phyloP scores from a whole-genome alignment of 2,113 vertebrate genomes.

The Romanogobio albipinnatus region DNA sequence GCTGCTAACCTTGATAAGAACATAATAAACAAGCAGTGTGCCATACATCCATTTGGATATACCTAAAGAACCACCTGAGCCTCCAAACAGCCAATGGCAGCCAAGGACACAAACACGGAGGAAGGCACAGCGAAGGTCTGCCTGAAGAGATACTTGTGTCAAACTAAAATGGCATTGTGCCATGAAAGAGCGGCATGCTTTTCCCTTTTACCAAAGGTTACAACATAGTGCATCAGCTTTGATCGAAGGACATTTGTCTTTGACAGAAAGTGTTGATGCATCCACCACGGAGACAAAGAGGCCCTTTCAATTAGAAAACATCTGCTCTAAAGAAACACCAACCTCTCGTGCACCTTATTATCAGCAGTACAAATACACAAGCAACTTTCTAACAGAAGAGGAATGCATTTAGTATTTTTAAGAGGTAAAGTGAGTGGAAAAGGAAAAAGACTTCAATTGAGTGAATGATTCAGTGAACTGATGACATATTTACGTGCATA shows the following conservation, averaged over 20 bases:
- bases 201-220: conserved; percentile 17
- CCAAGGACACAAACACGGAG: conserved; percentile 63
- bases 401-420: conserved; percentile 74
- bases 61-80: conserved; percentile 67
- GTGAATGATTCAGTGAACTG: conserved; percentile 51
- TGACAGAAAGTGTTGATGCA: conserved; percentile 71
- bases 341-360: conserved; percentile 73
- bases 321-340: conserved; percentile 68
- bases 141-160: conserved; percentile 61
- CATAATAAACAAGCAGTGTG: conserved; percentile 57
- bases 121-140: conserved; percentile 68
- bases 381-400: conserved; percentile 44
- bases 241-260: conserved; percentile 68
- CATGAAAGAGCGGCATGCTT: conserved; percentile 55
- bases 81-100: conserved; percentile 37
- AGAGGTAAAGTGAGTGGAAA: conserved; percentile 67
- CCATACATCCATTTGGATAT: conserved; percentile 57
- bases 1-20: conserved; percentile 54
- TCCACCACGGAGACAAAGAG: conserved; percentile 62
- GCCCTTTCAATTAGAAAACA: conserved; percentile 77
- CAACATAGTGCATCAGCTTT: conserved; percentile 20
- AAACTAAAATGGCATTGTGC: conserved; percentile 41
- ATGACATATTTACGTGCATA: background rate
- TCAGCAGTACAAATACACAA: conserved; percentile 70
- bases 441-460: conserved; percentile 75